These are phyloP conservation scores for Siphamia tubifer DNA, from an alignment of 2,113 vertebrate genomes.

Conservation along the genomic window DNA sequence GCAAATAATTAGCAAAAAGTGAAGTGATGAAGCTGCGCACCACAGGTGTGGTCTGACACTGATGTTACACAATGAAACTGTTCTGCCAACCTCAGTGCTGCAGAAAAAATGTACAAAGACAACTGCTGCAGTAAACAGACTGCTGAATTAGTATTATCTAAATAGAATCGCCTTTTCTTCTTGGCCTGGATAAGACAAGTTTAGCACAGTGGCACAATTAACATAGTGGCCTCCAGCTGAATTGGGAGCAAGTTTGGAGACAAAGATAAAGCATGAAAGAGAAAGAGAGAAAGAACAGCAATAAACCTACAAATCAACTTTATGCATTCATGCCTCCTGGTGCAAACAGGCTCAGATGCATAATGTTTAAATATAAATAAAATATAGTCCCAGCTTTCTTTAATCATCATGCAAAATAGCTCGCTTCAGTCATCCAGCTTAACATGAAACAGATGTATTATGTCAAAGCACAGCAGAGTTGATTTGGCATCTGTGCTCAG, in stretches of 20 bases:
- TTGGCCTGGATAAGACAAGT: constrained; percentile 43
- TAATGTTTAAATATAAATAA: constrained; percentile 25
- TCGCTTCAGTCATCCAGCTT: background rate
- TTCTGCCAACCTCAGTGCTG: constrained; percentile 10
- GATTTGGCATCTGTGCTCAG: background rate
- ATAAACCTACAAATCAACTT: constrained; percentile 33
- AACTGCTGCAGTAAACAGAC: constrained; percentile 24
- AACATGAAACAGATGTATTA: background rate
- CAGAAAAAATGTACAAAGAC: constrained; percentile 34
- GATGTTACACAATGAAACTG: background rate
- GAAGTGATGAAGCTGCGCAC: background rate
- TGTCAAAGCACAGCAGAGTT: background rate
- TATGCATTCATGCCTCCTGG: constrained; percentile 15
- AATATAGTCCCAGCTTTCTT: constrained; percentile 1
- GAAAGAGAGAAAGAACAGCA: constrained; percentile 2
- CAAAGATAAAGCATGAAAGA: constrained; percentile 17
- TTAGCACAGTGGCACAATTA: constrained; percentile 42
- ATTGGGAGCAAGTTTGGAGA: constrained; percentile 8
- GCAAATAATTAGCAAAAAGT: constrained; percentile 5
- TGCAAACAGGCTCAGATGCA: constrained; percentile 7
- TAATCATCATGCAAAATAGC: background rate
- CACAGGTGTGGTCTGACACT: constrained; percentile 27
- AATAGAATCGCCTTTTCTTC: constrained; percentile 40
- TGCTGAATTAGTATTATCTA: constrained; percentile 37
- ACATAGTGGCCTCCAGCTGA: constrained; percentile 40